phyloP scores from a whole-genome alignment of 2,888 invertebrate species.

The Eustalomyia histrio region DNA sequence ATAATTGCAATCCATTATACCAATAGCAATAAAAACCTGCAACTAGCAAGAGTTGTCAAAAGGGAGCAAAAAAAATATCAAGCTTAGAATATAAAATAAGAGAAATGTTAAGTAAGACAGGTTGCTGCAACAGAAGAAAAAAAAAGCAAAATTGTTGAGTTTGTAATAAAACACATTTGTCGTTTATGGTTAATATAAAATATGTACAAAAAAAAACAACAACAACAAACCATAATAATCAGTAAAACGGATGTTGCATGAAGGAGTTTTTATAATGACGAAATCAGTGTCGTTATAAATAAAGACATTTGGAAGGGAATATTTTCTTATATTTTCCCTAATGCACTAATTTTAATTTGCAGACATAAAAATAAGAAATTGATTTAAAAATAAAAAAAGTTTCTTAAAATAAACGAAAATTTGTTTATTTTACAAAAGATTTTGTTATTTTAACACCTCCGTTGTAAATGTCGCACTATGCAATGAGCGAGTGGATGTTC shows the following conservation, averaged over 20 bases:
- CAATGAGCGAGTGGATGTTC: too few relatives aligned
- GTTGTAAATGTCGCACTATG: too few relatives aligned
- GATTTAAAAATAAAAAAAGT: too few relatives aligned
- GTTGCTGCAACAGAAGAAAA: conserved; percentile 29
- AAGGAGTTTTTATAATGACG: conserved; percentile 34
- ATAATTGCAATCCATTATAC: conserved; percentile 31
- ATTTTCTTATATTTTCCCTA: too few relatives aligned
- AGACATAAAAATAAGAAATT: too few relatives aligned
- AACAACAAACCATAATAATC: background rate
- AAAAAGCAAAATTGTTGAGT: conserved; percentile 24
- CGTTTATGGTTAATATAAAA: conserved; percentile 44
- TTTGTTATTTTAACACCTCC: too few relatives aligned
- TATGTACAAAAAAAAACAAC: background rate
- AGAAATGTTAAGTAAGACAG: conserved; percentile 20
- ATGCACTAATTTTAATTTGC: too few relatives aligned
- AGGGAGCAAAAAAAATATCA: conserved; percentile 24
- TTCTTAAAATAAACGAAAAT: too few relatives aligned
- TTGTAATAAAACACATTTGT: conserved; percentile 57
- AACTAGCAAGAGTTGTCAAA: conserved; percentile 11
- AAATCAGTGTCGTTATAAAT: conserved; percentile 2
- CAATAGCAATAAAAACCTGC: conserved; percentile 45
- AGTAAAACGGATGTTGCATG: conserved; percentile 54
- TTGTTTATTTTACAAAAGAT: too few relatives aligned
- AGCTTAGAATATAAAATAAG: conserved; percentile 5
- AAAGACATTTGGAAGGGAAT: too few relatives aligned